phyloP scores from a whole-genome alignment of 1,140 invertebrate genomes.

The Ericerus pela region DNA sequence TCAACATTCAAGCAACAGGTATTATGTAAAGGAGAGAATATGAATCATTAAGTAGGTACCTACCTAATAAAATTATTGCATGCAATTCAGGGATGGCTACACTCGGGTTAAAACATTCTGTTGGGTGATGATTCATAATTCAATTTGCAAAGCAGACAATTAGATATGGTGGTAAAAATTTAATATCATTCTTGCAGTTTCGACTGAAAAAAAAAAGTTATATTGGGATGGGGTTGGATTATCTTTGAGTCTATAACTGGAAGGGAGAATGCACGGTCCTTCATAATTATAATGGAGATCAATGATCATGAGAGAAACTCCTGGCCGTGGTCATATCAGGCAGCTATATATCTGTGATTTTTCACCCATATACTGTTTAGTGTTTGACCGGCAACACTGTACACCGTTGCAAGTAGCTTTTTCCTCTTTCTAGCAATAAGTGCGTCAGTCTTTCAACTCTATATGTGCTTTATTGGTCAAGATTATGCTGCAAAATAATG shows the following conservation, averaged over 20 bases:
- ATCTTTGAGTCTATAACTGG: too few species aligned
- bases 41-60: background rate
- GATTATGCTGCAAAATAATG: background rate
- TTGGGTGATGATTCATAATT: background rate
- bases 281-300: too few species aligned
- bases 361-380: too few species aligned
- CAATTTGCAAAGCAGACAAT: background rate
- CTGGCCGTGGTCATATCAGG: too few species aligned
- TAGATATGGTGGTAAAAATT: background rate
- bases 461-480: background rate
- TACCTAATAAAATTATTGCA: background rate
- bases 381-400: too few species aligned
- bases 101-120: background rate
- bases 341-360: too few species aligned
- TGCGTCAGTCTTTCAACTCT: background rate
- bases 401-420: background rate
- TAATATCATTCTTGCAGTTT: background rate
- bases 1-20: conserved; percentile 14
- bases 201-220: too few species aligned
- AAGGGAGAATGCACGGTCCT: too few species aligned
- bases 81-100: background rate
- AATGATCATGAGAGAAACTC: too few species aligned
- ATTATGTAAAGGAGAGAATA: too few species aligned
- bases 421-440: too few species aligned
- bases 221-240: too few species aligned